A percentile compares a stretch with the other conserved stretches of the same genome.
phyloP scores from a whole-genome alignment of 2,113 vertebrate genomes.

The Athene cunicularia region DNA sequence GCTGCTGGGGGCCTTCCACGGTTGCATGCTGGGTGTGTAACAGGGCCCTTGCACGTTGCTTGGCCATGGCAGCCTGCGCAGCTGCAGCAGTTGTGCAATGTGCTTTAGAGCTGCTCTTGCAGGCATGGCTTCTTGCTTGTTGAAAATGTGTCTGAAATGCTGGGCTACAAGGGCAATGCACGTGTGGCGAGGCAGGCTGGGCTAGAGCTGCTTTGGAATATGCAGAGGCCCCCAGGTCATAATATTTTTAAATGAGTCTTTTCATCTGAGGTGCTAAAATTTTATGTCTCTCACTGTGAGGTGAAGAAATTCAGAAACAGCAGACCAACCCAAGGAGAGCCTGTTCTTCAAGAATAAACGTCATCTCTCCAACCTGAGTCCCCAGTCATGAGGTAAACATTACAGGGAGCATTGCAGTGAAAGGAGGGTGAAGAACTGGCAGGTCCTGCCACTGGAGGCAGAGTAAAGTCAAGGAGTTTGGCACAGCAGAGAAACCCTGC shows the following conservation, averaged over 20 bases:
- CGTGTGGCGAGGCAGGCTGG: not conserved
- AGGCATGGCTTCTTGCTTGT: fast-evolving
- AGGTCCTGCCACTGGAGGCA: not conserved
- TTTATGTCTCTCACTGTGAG: not conserved
- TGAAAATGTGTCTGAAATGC: not conserved
- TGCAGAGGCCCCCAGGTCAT: not conserved
- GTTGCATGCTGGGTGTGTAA: not conserved
- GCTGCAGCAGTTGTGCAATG: not conserved
- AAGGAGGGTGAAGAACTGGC: not conserved
- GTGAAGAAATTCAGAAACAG: not conserved
- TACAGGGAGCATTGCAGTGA: not conserved
- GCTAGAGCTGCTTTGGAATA: not conserved
- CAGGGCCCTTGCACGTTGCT: not conserved
- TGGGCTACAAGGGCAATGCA: not conserved
- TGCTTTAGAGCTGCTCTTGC: fast-evolving
- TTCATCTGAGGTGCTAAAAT: not conserved
- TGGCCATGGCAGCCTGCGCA: not conserved
- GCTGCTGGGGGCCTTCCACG: not conserved
- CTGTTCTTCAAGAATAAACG: not conserved
- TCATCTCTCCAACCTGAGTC: not conserved
- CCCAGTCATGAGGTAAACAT: fast-evolving
- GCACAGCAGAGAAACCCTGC: not conserved
- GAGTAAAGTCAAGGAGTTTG: not conserved
- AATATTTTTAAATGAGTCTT: not conserved
- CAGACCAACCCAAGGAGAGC: not conserved